A percentile compares a stretch with the other conserved stretches of the same genome.
Conservation (phyloP, 2,888 invertebrate species). For the Eulithis prunata region DNA sequence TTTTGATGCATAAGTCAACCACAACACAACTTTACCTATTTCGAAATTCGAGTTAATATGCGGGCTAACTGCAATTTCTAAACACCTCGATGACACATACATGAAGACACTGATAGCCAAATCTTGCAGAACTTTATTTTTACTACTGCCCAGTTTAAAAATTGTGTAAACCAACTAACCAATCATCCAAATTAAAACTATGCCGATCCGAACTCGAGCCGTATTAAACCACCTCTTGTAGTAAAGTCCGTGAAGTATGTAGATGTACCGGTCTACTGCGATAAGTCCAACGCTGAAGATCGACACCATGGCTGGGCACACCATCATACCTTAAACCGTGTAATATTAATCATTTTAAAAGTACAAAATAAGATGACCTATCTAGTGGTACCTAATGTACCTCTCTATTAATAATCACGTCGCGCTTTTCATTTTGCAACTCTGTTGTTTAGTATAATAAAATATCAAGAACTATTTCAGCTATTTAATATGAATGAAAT, state of each 20-base stretch:
- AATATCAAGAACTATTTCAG: too few relatives aligned
- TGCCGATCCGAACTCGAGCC: conserved; percentile 82
- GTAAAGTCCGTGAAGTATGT: conserved; percentile 86
- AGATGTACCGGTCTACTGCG: conserved; percentile 86
- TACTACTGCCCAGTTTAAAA: conserved; percentile 7
- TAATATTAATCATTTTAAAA: too few relatives aligned
- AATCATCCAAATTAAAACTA: conserved; percentile 83
- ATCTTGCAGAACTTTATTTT: conserved; percentile 18
- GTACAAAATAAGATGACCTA: too few relatives aligned
- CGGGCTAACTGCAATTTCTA: conserved; percentile 14
- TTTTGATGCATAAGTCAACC: not conserved
- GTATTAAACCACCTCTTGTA: conserved; percentile 86
- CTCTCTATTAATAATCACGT: too few relatives aligned
- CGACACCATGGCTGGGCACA: conserved; percentile 86
- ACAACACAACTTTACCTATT: not conserved
- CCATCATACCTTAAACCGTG: conserved; percentile 80
- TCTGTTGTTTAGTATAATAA: too few relatives aligned
- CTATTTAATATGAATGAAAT: too few relatives aligned
- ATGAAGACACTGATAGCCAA: conserved; percentile 11
- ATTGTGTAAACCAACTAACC: conserved; percentile 62
- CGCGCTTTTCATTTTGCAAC: too few relatives aligned
- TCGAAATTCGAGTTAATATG: conserved; percentile 10
- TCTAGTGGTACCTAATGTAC: too few relatives aligned
- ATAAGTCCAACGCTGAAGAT: conserved; percentile 87
- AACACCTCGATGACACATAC: conserved; percentile 16